Percentiles rank a stretch among this genome's conserved stretches.
Conservation (phyloP, 2,797 vertebrate species). For the Sebastes flavidus region DNA sequence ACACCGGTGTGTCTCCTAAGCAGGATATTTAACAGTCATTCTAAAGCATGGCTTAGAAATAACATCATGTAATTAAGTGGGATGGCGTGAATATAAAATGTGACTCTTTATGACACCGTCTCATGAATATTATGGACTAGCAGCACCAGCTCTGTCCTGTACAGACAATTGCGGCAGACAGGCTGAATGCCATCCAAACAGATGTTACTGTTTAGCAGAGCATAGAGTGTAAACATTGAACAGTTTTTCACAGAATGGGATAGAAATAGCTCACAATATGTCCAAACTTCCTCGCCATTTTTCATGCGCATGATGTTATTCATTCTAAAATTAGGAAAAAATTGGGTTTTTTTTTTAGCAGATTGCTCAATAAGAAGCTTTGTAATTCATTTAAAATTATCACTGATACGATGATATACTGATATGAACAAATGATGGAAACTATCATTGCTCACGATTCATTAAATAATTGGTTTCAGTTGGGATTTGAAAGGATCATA, state of each 20-base stretch:
- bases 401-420: not conserved
- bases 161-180: slow-evolving; percentile 55
- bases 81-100: slow-evolving; percentile 45
- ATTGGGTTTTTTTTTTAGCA: not conserved
- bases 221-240: slow-evolving; percentile 61
- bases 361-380: slow-evolving; percentile 21
- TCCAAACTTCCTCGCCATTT: slow-evolving; percentile 40
- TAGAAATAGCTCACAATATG: slow-evolving; percentile 61
- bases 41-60: slow-evolving; percentile 30
- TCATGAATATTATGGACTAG: slow-evolving; percentile 53
- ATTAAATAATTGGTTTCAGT: not conserved
- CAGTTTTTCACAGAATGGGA: slow-evolving; percentile 57
- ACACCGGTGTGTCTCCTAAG: slow-evolving; percentile 8
- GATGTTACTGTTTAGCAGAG: slow-evolving; percentile 76
- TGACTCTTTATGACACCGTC: slow-evolving; percentile 46
- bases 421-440: not conserved
- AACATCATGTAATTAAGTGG: slow-evolving; percentile 48
- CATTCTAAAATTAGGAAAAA: slow-evolving; percentile 31
- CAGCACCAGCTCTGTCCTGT: slow-evolving; percentile 27
- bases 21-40: slow-evolving; percentile 37
- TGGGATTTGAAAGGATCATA: slow-evolving; percentile 32
- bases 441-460: not conserved
- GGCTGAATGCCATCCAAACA: slow-evolving; percentile 66
- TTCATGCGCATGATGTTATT: slow-evolving; percentile 17
- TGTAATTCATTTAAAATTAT: slow-evolving; percentile 20